These are phyloP conservation scores for Mimumesa dahlbomi DNA, from an alignment of 2,888 invertebrate genomes.

Conservation along the genomic window DNA sequence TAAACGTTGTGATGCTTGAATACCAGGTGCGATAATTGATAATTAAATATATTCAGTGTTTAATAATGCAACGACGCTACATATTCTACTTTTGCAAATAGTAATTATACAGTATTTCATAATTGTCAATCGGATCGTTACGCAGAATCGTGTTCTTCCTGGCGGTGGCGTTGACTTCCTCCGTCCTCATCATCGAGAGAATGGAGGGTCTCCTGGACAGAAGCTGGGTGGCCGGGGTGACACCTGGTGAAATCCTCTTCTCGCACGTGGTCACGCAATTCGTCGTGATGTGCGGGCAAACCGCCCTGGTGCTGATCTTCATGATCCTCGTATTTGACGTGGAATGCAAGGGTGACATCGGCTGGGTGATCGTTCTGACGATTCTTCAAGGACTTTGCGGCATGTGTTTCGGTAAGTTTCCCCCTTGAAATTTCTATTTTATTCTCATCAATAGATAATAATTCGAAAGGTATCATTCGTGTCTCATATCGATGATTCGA, in stretches of 20 bases:
- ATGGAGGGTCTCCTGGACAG: constrained; percentile 95
- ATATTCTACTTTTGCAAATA: too few relatives aligned
- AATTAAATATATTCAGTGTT: too few relatives aligned
- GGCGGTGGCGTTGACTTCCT: constrained; percentile 96
- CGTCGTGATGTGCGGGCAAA: constrained; percentile 97
- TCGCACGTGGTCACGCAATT: constrained; percentile 97
- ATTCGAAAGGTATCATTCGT: too few relatives aligned
- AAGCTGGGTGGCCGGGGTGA: constrained; percentile 96
- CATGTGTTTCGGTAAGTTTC: constrained; percentile 92
- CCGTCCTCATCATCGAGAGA: constrained; percentile 93
- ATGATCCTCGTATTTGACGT: constrained; percentile 95
- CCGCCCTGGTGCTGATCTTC: constrained; percentile 93
- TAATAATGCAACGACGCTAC: constrained; percentile 53
- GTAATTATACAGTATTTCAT: too few relatives aligned
- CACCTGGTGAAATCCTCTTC: constrained; percentile 94
- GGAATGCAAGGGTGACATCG: constrained; percentile 93
- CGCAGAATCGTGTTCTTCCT: constrained; percentile 98
- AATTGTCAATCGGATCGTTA: too few relatives aligned
- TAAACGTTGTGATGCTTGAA: too few relatives aligned
- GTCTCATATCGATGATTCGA: too few relatives aligned
- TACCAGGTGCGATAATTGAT: too few relatives aligned
- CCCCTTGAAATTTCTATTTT: too few relatives aligned
- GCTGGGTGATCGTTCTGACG: constrained; percentile 91
- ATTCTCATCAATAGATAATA: too few relatives aligned
- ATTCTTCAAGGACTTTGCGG: constrained; percentile 95